Conservation (phyloP, 37 sponge, comb jelly and placozoan genomes). For the Haliclona indistincta region DNA sequence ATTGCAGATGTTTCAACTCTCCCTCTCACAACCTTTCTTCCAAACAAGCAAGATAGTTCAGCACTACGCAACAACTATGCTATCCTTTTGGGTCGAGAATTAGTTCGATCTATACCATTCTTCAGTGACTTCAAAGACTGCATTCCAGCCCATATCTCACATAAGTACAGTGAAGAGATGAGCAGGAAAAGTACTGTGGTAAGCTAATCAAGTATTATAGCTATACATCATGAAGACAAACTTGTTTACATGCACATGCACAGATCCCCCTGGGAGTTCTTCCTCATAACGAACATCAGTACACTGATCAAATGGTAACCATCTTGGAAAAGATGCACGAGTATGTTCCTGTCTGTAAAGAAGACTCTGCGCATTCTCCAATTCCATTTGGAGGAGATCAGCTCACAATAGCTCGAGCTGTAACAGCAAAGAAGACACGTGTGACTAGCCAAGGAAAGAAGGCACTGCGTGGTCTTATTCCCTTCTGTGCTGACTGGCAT, state of each 20-base stretch:
- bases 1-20: background rate
- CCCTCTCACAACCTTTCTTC: conserved; percentile 1
- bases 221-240: background rate
- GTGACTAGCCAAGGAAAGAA: background rate
- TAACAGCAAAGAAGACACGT: background rate
- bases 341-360: background rate
- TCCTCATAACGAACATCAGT: conserved; percentile 8
- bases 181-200: conserved; percentile 3
- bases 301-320: conserved; percentile 16
- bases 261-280: conserved; percentile 13
- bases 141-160: conserved; percentile 18
- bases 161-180: conserved; percentile 17
- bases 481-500: conserved; percentile 24
- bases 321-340: conserved; percentile 15
- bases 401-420: conserved; percentile 13
- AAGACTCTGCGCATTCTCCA: background rate
- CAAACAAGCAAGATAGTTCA: conserved; percentile 12
- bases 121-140: background rate
- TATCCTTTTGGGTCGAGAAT: background rate
- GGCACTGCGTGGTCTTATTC: conserved; percentile 6
- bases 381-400: conserved; percentile 19
- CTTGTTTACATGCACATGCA: background rate
- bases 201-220: background rate
- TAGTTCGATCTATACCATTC: conserved; percentile 13
- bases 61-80: conserved; percentile 15